These are phyloP conservation scores for Microcaecilia unicolor DNA, from an alignment of 2,797 vertebrate genomes.

Conservation along the genomic window DNA sequence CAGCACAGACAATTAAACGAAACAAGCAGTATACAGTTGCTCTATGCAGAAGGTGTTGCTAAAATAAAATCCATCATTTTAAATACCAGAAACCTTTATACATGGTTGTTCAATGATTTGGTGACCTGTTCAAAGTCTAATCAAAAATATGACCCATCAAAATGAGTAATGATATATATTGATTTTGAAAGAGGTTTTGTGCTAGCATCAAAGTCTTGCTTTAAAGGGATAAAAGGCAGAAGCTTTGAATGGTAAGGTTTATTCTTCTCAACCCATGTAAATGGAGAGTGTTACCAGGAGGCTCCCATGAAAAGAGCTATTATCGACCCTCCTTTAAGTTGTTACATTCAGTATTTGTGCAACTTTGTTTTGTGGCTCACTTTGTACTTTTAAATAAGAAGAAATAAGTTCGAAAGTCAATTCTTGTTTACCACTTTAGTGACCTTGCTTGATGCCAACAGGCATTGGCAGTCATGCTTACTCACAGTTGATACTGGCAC, in stretches of 20 bases:
- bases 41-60: neutral
- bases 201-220: constrained; percentile 14
- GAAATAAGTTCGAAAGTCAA: constrained; percentile 12
- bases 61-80: neutral
- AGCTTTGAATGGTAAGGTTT: constrained; percentile 19
- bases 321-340: constrained; percentile 13
- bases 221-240: constrained; percentile 1
- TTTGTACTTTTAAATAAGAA: constrained; percentile 20
- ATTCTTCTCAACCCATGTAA: constrained; percentile 6
- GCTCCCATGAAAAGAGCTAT: constrained; percentile 21
- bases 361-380: constrained; percentile 21
- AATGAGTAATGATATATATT: neutral
- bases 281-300: rapidly evolving
- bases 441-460: constrained; percentile 12
- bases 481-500: constrained; percentile 15
- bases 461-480: constrained; percentile 6
- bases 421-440: constrained; percentile 15
- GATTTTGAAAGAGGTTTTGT: constrained; percentile 4
- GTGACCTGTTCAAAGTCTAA: neutral
- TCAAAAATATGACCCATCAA: neutral
- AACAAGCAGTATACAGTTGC: neutral
- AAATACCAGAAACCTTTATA: constrained; percentile 3
- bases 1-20: no score
- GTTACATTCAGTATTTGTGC: constrained; percentile 18
- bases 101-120: neutral